Evolutionary conservation across 2,888 invertebrate genomes (phyloP).

Genomic region (Polyommatus icarus): DNA sequence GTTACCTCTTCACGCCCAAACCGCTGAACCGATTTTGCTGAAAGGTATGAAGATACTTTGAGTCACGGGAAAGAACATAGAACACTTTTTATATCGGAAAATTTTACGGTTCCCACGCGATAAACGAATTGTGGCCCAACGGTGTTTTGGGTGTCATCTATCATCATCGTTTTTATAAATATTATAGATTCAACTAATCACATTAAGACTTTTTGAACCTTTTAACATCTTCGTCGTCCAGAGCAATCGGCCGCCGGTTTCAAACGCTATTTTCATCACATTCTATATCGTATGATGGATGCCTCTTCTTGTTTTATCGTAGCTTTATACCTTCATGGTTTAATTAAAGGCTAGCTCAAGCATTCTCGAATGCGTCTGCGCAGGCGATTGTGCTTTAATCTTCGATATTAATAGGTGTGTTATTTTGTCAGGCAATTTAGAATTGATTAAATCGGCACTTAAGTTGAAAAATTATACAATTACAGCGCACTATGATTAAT

Average conservation of each 20-base stretch:
- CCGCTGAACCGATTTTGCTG: too few species aligned
- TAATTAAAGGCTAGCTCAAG: constrained; percentile 67
- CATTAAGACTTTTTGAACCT: neutral
- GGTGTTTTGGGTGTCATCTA: neutral
- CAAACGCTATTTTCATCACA: neutral
- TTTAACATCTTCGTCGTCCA: neutral
- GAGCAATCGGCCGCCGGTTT: neutral
- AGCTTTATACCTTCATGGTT: constrained; percentile 49
- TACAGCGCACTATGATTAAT: constrained; percentile 29
- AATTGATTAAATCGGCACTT: constrained; percentile 51
- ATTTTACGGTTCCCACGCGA: too few species aligned
- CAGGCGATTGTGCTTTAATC: constrained; percentile 63
- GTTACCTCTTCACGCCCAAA: too few species aligned
- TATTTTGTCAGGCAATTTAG: constrained; percentile 52
- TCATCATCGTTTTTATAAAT: neutral
- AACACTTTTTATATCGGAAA: too few species aligned
- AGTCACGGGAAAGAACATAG: too few species aligned
- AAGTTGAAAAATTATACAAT: constrained; percentile 48
- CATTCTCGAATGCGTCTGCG: constrained; percentile 48
- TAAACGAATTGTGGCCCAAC: too few species aligned
- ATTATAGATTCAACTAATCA: neutral
- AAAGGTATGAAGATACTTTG: too few species aligned
- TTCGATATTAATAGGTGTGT: constrained; percentile 61
- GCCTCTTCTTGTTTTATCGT: constrained; percentile 31
- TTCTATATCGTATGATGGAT: constrained; percentile 20